Percentiles rank a stretch among this genome's conserved stretches.
Conservation (phyloP, 2,113 vertebrate genomes). For the Bambusicola thoracicus region DNA sequence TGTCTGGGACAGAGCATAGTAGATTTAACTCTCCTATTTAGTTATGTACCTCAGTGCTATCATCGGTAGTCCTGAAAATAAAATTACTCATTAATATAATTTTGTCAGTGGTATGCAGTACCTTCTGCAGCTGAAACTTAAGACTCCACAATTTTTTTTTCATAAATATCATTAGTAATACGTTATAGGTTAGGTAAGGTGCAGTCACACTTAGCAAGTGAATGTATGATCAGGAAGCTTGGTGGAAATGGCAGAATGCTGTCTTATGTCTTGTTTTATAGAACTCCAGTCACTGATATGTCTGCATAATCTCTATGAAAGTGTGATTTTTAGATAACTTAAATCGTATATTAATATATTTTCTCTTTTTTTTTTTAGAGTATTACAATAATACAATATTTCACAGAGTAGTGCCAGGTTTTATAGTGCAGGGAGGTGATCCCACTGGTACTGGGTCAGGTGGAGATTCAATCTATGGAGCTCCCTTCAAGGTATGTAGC, state of each 20-base stretch:
- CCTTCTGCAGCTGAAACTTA: not conserved
- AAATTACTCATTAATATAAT: not conserved
- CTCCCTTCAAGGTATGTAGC: conserved; percentile 87
- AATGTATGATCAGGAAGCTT: not conserved
- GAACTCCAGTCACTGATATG: not conserved
- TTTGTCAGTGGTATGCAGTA: not conserved
- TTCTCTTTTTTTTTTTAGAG: conserved; percentile 69
- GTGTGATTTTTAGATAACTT: not conserved
- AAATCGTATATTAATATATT: not conserved
- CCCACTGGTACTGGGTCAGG: conserved; percentile 92
- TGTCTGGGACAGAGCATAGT: not conserved
- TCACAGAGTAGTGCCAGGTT: conserved; percentile 94
- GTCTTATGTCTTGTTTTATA: not conserved
- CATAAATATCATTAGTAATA: not conserved
- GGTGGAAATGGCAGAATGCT: not conserved
- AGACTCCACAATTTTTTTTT: not conserved
- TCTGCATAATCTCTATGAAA: not conserved
- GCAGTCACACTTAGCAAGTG: not conserved
- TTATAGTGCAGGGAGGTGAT: conserved; percentile 96
- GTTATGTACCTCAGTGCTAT: accelerated
- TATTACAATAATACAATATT: conserved; percentile 96
- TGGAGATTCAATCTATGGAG: conserved; percentile 92
- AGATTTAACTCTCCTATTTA: not conserved
- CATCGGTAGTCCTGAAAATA: not conserved
- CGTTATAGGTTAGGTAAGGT: not conserved